Percentiles rank a stretch among this genome's conserved stretches.
Evolutionary conservation across 1,140 invertebrate species (phyloP).

Genomic region (Lepidurus packardi): DNA sequence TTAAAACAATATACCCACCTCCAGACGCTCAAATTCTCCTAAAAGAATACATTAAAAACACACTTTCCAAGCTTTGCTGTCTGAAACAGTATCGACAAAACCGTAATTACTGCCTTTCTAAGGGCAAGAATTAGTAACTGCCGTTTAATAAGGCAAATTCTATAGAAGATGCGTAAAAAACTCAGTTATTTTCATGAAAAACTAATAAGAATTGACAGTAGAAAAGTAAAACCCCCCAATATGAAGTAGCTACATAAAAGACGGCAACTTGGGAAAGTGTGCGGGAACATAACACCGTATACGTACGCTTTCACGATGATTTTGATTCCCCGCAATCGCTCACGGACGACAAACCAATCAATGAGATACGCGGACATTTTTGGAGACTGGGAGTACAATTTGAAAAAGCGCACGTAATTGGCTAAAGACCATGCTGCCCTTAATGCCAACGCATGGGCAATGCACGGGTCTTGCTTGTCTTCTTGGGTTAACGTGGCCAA

Average conservation of each 20-base stretch:
- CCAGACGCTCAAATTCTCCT: conserved; percentile 16
- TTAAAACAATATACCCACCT: not conserved
- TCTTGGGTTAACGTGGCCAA: conserved; percentile 68
- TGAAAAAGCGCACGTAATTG: conserved; percentile 89
- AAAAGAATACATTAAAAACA: conserved; percentile 24
- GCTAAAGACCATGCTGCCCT: conserved; percentile 82
- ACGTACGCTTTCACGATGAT: conserved; percentile 95
- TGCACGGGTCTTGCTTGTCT: conserved; percentile 75
- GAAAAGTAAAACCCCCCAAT: not conserved
- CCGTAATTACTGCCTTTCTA: no score
- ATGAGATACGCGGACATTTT: conserved; percentile 94
- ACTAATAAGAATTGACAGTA: not conserved
- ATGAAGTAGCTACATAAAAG: conserved; percentile 11
- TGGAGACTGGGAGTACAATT: conserved; percentile 77
- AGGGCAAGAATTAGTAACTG: no score
- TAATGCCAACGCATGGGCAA: conserved; percentile 78
- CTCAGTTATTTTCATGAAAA: not conserved
- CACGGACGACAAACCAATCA: conserved; percentile 93
- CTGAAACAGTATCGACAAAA: no score
- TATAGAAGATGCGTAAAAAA: no score
- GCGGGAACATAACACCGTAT: conserved; percentile 29
- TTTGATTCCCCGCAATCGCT: conserved; percentile 83
- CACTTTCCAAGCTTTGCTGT: not conserved
- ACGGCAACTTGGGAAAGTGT: conserved; percentile 12
- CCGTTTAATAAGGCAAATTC: no score